Base-by-base conservation (phyloP, 2,888 invertebrate species). In the Neoscelio sp. region DNA sequence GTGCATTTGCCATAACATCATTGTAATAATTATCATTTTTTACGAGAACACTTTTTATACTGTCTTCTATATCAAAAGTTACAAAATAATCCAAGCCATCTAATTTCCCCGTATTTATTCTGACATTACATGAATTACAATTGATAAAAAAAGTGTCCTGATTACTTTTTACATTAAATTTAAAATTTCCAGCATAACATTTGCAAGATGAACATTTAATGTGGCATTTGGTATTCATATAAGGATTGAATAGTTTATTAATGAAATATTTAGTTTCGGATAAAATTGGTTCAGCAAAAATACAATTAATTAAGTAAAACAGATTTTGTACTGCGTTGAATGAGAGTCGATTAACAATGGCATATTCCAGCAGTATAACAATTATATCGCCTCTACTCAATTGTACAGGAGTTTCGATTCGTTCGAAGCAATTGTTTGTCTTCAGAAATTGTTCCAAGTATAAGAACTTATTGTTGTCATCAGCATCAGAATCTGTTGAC, bases 321-420 rank as follows among this genome's bases (percentile, higher is more conserved):
- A 52, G 30, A 10, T 52, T 52, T 42, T 42, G 17, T n/a, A 42
- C 28, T 10, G 28, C 26, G 7, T 0, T 42, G 10, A 0, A 10
- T n/a, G 58, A 23, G 1, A 40, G 10, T 7, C 26, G 12, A 23
- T 23, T 20, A 15, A 8, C n/a, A 17, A 58, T 28, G 0, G 26
- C 40, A 58, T n/a, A 42, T 28, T 40, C 42, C 0, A 58, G 17
- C 0, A 58, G n/a, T 26, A 58, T 58, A n/a, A 58, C 2, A n/a
- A 58, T 17, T 0, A 58, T 28, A 13, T 58, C 58, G 5, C 58
- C 20, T 42, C 40, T 13, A 17, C 58, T 58, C 2, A 28, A 23
- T 17, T 6, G 6, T 5, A 58, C 42, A 10, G 40, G 17, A 15
- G 10, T 17, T 17, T 58, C 42, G 13, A 58, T 58, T 26, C 28